These are phyloP conservation scores for Karalla daura DNA, from an alignment of 2,797 vertebrate genomes.

Conservation along the genomic window DNA sequence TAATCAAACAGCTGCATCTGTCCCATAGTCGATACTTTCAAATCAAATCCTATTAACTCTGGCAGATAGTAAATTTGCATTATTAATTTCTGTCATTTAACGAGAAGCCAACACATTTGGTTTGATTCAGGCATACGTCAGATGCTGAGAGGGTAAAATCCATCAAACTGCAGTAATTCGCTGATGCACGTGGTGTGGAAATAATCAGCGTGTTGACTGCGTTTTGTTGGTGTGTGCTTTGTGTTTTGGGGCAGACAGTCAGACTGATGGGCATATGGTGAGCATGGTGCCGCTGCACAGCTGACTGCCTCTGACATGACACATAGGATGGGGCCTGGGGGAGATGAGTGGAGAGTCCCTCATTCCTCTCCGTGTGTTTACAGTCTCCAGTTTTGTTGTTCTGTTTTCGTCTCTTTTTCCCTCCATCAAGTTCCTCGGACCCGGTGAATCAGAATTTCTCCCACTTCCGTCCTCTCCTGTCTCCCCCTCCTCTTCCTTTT, in stretches of 20 bases:
- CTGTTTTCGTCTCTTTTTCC: conserved; percentile 22
- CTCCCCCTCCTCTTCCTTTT: conserved; percentile 22
- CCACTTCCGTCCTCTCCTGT: conserved; percentile 22
- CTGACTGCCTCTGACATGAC: conserved; percentile 72
- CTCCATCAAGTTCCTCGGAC: conserved; percentile 30
- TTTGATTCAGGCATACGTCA: neutral
- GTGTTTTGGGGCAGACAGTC: conserved; percentile 55
- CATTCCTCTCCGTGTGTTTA: conserved; percentile 46
- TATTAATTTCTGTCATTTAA: conserved; percentile 7
- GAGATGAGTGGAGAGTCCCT: conserved; percentile 57
- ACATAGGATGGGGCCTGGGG: conserved; percentile 49
- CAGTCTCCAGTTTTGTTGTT: conserved; percentile 31
- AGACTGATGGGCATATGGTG: conserved; percentile 63
- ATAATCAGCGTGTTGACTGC: conserved; percentile 22
- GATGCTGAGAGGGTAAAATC: neutral
- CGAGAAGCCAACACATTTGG: neutral
- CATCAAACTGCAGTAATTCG: conserved; percentile 6
- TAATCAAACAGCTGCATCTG: neutral
- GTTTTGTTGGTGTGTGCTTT: conserved; percentile 45
- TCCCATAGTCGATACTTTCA: neutral
- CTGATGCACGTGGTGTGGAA: neutral
- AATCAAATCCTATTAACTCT: neutral
- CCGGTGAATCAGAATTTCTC: conserved; percentile 41
- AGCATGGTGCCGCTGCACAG: conserved; percentile 52
- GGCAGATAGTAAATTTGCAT: neutral